A percentile compares a stretch with the other conserved stretches of the same genome.
phyloP scores from a whole-genome alignment of 2,797 vertebrate species.

The Buceros bicornis region DNA sequence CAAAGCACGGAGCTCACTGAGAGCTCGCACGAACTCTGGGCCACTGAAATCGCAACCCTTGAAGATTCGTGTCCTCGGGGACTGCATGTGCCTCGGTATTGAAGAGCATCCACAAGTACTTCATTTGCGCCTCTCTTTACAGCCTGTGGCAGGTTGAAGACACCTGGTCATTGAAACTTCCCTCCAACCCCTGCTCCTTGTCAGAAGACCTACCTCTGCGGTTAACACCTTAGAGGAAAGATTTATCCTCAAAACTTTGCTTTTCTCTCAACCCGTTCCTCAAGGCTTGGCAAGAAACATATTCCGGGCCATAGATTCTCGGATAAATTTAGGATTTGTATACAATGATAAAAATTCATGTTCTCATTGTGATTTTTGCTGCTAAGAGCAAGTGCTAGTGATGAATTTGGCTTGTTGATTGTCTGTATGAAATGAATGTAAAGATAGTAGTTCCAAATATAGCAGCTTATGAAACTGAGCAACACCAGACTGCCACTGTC shows the following conservation, averaged over 20 bases:
- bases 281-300: background rate
- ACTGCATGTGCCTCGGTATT: background rate
- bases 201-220: background rate
- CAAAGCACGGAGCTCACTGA: background rate
- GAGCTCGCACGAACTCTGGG: background rate
- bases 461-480: background rate
- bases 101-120: background rate
- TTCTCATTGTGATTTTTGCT: background rate
- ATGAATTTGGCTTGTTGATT: background rate
- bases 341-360: background rate
- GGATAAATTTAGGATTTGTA: background rate
- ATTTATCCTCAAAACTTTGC: background rate
- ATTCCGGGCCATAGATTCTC: background rate
- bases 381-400: background rate
- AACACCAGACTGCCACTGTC: background rate
- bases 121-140: background rate
- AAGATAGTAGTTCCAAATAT: background rate
- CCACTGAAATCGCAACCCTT: background rate
- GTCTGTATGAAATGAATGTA: background rate
- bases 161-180: background rate
- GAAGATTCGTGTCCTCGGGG: background rate
- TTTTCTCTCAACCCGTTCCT: background rate
- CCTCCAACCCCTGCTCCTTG: background rate
- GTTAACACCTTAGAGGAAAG: background rate
- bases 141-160: background rate